These are phyloP conservation scores for Zaprionus ghesquierei DNA, from an alignment of 1,140 invertebrate genomes.

Conservation along the genomic window DNA sequence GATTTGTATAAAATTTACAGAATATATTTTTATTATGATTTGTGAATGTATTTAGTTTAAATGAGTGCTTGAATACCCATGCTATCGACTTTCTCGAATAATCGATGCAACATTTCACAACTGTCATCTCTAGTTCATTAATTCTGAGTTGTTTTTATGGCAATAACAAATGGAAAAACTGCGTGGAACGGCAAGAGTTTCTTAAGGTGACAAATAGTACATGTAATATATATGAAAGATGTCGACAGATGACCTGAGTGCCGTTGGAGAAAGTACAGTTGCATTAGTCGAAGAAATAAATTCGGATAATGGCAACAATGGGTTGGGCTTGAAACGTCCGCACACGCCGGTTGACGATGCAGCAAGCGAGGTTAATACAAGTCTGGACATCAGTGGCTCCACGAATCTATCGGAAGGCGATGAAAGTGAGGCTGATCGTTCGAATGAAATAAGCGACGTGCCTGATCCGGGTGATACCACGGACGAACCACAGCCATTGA, in stretches of 20 bases:
- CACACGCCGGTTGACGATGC: constrained; percentile 50
- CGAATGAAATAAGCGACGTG: neutral
- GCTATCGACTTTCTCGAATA: neutral
- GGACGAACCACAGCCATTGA: neutral
- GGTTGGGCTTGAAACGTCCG: neutral
- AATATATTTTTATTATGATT: neutral
- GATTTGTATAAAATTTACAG: neutral
- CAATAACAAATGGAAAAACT: neutral
- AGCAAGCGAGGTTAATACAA: constrained; percentile 40
- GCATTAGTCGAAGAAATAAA: neutral
- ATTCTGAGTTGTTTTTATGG: neutral
- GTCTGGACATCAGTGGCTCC: constrained; percentile 49
- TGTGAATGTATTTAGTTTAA: neutral
- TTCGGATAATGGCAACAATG: constrained; percentile 1
- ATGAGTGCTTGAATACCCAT: neutral
- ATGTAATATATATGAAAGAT: neutral
- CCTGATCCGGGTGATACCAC: neutral
- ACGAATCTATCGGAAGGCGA: constrained; percentile 37
- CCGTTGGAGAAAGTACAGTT: neutral
- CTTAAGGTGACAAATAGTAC: neutral
- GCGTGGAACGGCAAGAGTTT: neutral
- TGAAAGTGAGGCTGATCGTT: neutral
- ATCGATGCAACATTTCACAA: neutral
- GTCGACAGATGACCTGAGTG: neutral
- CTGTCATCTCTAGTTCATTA: neutral